A percentile compares a stretch with the other conserved stretches of the same genome.
These are phyloP conservation scores for Protonemura montana DNA, from an alignment of 2,888 invertebrate species.

Conservation along the genomic window DNA sequence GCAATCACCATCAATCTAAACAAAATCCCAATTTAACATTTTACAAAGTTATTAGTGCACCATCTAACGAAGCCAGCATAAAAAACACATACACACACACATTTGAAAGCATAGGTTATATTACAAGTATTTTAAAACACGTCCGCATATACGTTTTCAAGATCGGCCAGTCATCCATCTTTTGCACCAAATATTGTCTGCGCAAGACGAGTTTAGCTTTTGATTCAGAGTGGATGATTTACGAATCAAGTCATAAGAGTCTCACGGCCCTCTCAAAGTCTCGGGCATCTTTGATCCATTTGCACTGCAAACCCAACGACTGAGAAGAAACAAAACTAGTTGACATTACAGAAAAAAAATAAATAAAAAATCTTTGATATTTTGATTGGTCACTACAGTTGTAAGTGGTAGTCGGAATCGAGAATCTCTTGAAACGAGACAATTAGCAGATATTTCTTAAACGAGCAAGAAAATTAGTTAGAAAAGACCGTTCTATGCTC, in stretches of 20 bases:
- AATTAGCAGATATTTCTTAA: neutral
- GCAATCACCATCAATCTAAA: neutral
- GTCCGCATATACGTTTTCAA: neutral
- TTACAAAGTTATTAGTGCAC: neutral
- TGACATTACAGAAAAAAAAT: neutral
- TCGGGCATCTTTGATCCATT: neutral
- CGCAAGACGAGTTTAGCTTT: neutral
- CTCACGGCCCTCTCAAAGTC: neutral
- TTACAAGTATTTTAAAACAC: neutral
- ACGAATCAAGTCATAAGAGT: neutral
- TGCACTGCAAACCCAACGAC: neutral
- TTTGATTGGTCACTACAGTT: neutral
- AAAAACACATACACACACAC: neutral
- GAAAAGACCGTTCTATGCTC: too few relatives aligned
- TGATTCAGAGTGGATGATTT: neutral
- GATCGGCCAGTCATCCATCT: neutral
- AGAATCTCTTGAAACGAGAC: neutral
- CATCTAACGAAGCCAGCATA: neutral
- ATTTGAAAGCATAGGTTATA: too few relatives aligned
- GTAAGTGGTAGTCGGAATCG: neutral
- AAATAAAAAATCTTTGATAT: too few relatives aligned
- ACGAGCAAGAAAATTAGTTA: neutral
- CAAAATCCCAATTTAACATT: neutral
- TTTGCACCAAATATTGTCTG: neutral
- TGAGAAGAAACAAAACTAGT: neutral